phyloP scores from a whole-genome alignment of 2,113 vertebrate genomes.

The Bos indicus region DNA sequence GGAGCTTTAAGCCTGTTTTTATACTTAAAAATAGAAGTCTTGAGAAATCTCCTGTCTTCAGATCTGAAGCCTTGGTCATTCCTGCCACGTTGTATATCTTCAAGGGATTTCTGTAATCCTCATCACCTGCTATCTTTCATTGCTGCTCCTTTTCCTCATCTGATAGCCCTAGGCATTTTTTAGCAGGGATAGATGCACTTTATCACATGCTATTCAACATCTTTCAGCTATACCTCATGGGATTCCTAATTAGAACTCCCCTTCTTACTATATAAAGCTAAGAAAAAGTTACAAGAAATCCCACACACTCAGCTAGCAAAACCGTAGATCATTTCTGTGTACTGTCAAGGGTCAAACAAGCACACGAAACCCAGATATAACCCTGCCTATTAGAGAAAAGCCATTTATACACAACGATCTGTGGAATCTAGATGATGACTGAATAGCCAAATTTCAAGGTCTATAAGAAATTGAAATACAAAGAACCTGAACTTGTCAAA shows the following conservation, averaged over 20 bases:
- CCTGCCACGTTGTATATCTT: neutral
- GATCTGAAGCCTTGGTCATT: neutral
- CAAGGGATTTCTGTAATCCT: neutral
- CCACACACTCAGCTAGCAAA: neutral
- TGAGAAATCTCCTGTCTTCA: neutral
- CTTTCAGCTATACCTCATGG: conserved; percentile 2
- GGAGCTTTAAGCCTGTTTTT: conserved; percentile 22
- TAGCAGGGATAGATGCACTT: neutral
- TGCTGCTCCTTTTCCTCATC: neutral
- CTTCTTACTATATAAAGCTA: conserved; percentile 19
- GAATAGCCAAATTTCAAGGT: conserved; percentile 10
- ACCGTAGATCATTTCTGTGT: conserved; percentile 33
- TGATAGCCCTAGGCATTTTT: neutral
- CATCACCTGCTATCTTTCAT: neutral
- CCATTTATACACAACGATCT: neutral
- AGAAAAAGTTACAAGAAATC: conserved; percentile 34
- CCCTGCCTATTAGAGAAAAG: conserved; percentile 46
- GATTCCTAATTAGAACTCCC: conserved; percentile 54
- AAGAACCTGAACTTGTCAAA: neutral
- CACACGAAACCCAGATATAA: neutral
- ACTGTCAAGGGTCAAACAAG: conserved; percentile 36
- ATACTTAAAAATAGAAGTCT: conserved; percentile 24
- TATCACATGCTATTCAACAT: conserved; percentile 20
- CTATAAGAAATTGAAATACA: conserved; percentile 2
- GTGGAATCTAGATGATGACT: conserved; percentile 26